Base-by-base conservation (phyloP, 2,113 vertebrate genomes). In the Falco punctatus region DNA sequence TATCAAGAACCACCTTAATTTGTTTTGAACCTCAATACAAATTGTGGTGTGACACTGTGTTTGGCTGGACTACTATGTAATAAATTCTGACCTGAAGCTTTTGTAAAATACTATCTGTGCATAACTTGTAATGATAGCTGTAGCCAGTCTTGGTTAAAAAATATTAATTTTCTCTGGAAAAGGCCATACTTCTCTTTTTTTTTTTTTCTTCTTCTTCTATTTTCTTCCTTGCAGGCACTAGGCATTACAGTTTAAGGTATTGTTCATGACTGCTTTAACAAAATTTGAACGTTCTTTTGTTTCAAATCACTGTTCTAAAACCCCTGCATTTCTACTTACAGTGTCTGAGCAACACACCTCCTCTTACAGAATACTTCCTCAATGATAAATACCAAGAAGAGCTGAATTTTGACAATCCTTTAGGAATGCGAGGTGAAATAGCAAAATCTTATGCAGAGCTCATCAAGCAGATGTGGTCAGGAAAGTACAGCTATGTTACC, bases 381-480 rank as follows among this genome's bases (percentile, higher is more conserved):
- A 99, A 99, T 98, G 99, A 99, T 97, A 99, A 99, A 94, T 99
- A 99, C 96, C 98, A 98, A 94, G 99, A 99, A 80, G 99, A 99
- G 96, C 97, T 99, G 97, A 99, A 99, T 66, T 98, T 99, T 97
- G 99, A 99, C 98, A 99, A 99, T 98, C 99, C 99, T 28, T 98
- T 99, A 97, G 99, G 99, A 94, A 99, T 99, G 99, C 98, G 99
- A 97, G 99, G 99, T 58, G 99, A 99, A 98, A 99, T 99, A 83
- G 99, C 99, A 93, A 99, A 98, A 96, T 99, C 98, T 85, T 99
- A 99, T 4, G 99, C 99, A 2, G 99, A 99, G 88, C 98, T 99
- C 48, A 99, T 98, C 97, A 99, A 99, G 96, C 99, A 99, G 86
- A 99, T 99, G 98, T 99, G 99, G 99, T 99, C 98, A 59, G 99